Evolutionary conservation across 1,140 invertebrate species (phyloP).

Genomic region (Hirudo medicinalis): DNA sequence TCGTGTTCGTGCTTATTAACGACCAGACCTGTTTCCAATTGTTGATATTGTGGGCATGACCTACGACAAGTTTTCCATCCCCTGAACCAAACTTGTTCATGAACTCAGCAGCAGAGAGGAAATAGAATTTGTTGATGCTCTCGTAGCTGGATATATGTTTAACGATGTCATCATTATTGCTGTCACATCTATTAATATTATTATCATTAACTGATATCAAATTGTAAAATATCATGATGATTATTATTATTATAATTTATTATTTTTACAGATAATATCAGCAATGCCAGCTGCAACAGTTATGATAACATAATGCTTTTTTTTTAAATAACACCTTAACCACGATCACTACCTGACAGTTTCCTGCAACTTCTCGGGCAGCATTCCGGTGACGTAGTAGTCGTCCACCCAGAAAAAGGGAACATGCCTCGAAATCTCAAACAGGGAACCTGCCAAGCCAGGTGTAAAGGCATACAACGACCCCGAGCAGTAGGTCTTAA

Average conservation of each 20-base stretch:
- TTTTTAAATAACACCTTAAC: background rate
- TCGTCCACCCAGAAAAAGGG: constrained; percentile 28
- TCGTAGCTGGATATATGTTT: background rate
- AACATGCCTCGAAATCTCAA: constrained; percentile 19
- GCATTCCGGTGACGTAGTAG: constrained; percentile 25
- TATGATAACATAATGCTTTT: too few species aligned
- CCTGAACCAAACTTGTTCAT: background rate
- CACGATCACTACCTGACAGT: constrained; percentile 9
- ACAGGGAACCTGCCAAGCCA: constrained; percentile 14
- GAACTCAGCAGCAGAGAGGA: background rate
- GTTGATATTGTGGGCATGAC: constrained; percentile 4
- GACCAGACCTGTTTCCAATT: background rate
- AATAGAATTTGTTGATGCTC: constrained; percentile 1
- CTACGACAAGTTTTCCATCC: background rate
- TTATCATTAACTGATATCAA: background rate
- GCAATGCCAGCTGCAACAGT: too few species aligned
- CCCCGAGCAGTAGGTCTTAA: constrained; percentile 22
- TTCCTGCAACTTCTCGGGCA: constrained; percentile 22
- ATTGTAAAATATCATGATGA: too few species aligned
- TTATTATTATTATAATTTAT: too few species aligned
- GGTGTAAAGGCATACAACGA: constrained; percentile 17
- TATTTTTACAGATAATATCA: too few species aligned
- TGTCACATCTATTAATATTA: too few species aligned
- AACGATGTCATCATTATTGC: background rate
- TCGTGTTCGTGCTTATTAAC: too few species aligned